Base-by-base conservation (phyloP, 2,797 vertebrate species). In the Poliocrania exsul region DNA sequence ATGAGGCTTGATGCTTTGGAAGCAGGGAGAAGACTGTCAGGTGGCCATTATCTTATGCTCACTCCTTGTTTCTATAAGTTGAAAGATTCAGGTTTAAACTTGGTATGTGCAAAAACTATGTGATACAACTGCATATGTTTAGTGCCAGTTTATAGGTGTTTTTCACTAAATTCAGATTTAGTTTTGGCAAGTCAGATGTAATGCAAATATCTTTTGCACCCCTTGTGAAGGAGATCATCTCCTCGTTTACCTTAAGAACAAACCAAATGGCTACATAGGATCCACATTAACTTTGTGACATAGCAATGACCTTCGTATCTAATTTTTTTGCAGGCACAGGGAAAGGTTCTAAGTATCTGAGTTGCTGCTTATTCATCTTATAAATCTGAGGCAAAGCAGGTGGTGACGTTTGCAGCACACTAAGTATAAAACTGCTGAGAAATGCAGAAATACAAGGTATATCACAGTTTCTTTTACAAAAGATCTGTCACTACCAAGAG, bases 391-490 rank as follows among this genome's bases (percentile, higher is more conserved):
- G 25, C 35, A 94, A 91, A 92, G 56, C 23, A 95, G 37, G 77
- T 46, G 70, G 66, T 60, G 49, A 91, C 61, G 58, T 90, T 49
- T 73, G 21, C 42, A 94, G 47, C 23, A 75, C 69, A 40, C 24
- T 40, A 50, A 74, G 11, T 50, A 54, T 85, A 81, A 71, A 93
- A 83, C 15, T 47, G 40, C 17, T 82, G 67, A 79, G 21, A 74
- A 89, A 65, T 74, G 31, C 38, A n/a, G n/a, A n/a, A n/a, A n/a
- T 79, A 56, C n/a, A 54, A 87, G 12, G 23, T 83, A 33, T 78
- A 56, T 77, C 66, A 95, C 33, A 56, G 31, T 86, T 93, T 87
- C 61, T 37, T 66, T 65, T 80, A 83, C 11, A 82, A 94, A 94
- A 85, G 72, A 65, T 84, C 58, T 19, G 49, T 66, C 89, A 38